Base-by-base conservation (phyloP, 2,888 invertebrate species). In the Erebia epiphron region DNA sequence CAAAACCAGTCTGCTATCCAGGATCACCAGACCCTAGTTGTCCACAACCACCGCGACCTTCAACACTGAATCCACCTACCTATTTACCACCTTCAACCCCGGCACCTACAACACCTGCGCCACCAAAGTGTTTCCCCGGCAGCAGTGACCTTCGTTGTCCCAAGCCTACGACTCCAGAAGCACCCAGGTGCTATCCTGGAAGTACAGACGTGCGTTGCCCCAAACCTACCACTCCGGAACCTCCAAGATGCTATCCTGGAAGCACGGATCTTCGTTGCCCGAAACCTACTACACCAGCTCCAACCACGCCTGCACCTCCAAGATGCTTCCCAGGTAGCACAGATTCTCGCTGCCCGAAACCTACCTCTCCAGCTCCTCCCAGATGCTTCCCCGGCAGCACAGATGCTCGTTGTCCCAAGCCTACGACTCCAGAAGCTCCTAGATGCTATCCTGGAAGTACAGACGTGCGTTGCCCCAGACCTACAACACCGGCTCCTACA, bases 141-240 rank as follows among this genome's bases (percentile, higher is more conserved):
- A 65, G 67, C 1, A 76, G 16, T 11, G 86, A 86, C 75, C 79
- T 82, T 2, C 64, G 72, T 4, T 88, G 26, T 26, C 26, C 26
- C 0, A 75, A 75, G 18, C 82, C 80, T 0, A 80, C 80, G 0
- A 82, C 81, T 7, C 80, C 83, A 0, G 77, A 67, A 1, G 79
- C 84, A 16, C 82, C 82, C 0, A 26, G 2, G 18, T 83, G 91
- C 50, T 89, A 79, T 66, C 89, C 91, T 0, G 90, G 90, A 0
- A 81, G 85, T 0, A 79, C 41, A 0, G 88, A 92, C 75, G 88
- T 1, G 0, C 35, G 35, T 5, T 35, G 35, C 7, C 35, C 35
- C 1, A 35, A 7, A 35, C 35, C 35, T 4, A 26, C 3, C 4
- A 26, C 26, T 1, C 26, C 26, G 4, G 26, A 2, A 2, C 26